Conservation (phyloP, 2,888 invertebrate species). For the Heterodera filipjevi region DNA sequence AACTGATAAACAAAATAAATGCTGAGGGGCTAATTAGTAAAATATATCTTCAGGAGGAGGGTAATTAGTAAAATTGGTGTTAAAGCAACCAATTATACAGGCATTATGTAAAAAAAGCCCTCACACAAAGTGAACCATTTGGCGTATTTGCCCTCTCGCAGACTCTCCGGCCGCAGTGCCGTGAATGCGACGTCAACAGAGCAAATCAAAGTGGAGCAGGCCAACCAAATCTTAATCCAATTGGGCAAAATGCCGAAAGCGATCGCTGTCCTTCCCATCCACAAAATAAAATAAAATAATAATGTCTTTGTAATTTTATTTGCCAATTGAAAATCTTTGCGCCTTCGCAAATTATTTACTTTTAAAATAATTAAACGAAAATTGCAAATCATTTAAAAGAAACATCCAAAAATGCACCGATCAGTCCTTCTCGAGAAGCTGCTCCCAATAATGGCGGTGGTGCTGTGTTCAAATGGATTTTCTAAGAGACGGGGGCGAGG, state of each 20-base stretch:
- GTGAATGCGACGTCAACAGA: constrained; percentile 44
- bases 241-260: constrained; percentile 27
- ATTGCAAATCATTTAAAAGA: no score
- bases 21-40: not conserved
- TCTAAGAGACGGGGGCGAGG: not conserved
- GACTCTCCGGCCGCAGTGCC: constrained; percentile 41
- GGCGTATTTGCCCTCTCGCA: constrained; percentile 44
- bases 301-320: no score
- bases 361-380: no score
- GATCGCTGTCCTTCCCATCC: not conserved
- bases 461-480: not conserved
- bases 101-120: constrained; percentile 5
- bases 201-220: constrained; percentile 50
- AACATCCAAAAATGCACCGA: no score
- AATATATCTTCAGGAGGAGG: no score
- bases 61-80: not conserved
- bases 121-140: constrained; percentile 41
- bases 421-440: not conserved
- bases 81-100: not conserved
- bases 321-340: no score
- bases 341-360: no score
- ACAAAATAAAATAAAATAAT: no score
- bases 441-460: not conserved
- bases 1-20: constrained; percentile 42
- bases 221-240: constrained; percentile 55